phyloP scores from a whole-genome alignment of 2,888 invertebrate genomes.

The Orthosia gracilis region DNA sequence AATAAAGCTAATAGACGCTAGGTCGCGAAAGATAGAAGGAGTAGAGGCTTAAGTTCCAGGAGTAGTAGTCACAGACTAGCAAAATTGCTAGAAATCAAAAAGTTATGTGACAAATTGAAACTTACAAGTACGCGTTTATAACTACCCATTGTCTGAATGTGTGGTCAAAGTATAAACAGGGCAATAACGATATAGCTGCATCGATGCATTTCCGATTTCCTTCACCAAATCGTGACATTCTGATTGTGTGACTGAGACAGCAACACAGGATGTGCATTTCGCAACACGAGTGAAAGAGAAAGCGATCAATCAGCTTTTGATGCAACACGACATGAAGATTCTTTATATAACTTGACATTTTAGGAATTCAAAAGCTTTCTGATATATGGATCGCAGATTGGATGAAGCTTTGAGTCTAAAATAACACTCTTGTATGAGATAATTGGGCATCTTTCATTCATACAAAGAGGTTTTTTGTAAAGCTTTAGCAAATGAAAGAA shows the following conservation, averaged over 20 bases:
- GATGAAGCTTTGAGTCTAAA: constrained; percentile 22
- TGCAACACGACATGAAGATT: constrained; percentile 53
- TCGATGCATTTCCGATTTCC: constrained; percentile 64
- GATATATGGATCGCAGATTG: constrained; percentile 35
- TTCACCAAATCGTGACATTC: constrained; percentile 64
- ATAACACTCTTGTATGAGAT: constrained; percentile 21
- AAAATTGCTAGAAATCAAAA: not conserved
- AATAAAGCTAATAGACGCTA: not conserved
- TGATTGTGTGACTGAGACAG: constrained; percentile 49
- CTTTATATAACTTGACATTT: constrained; percentile 66
- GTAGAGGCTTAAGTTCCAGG: too few relatives aligned
- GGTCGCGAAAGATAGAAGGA: not conserved
- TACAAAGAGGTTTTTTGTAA: constrained; percentile 14
- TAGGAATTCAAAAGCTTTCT: constrained; percentile 51
- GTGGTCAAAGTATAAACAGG: constrained; percentile 34
- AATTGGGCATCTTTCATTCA: constrained; percentile 18
- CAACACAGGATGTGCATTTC: constrained; percentile 58
- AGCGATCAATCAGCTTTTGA: constrained; percentile 59
- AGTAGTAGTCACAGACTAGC: not conserved
- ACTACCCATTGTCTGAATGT: constrained; percentile 6
- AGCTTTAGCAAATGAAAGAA: not conserved
- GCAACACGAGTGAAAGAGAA: constrained; percentile 68
- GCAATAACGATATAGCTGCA: constrained; percentile 24
- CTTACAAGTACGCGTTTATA: not conserved
- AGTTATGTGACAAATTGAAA: not conserved